Evolutionary conservation across 2,797 vertebrate genomes (phyloP), one percentile per base, ranked within the genome.

Genomic region (Anguilla megastoma): DNA sequence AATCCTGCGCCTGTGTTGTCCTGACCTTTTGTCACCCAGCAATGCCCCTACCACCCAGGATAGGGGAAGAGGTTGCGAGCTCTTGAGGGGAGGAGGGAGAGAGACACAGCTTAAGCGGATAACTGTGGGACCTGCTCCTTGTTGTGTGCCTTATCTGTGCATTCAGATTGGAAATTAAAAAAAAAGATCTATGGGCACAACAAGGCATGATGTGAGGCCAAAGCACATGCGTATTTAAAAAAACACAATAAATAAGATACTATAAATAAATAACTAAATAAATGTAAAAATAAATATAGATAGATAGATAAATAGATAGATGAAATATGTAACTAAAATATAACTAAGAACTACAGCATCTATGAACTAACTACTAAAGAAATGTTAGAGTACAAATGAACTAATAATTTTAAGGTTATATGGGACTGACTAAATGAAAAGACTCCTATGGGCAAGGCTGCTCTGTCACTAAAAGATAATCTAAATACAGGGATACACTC

Each of bases 21-120:
- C 92, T 96, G 95, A 95, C 95, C 95, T 91, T 85, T 10, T 83
- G 92, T 93, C 88, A 94, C 91, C 94, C 91, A 89, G 88, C 89
- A 90, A 90, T 88, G 88, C 89, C 88, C 90, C 86, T 87, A 88
- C 89, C 86, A 91, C 92, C 92, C 82, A 90, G 89, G 90, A 95
- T 94, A 92, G 93, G 92, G 95, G 93, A 94, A 94, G 90, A 91
- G 91, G 94, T 58, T 58, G 56, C 16, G 56, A 58, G 56, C 56
- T 58, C 16, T 58, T 18, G 56, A 58, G 56, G 56, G 94, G 91
- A 91, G 91, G 86, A 90, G 86, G 84, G 87, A 92, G 92, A 86
- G 83, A 89, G 88, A 89, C 90, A 10, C n/a, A 71, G 69, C 69
- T 30, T 30, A 71, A 76, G 33, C 4, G 5, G 74, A 41, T 33